A percentile compares a stretch with the other conserved stretches of the same genome.
Evolutionary conservation across 2,888 invertebrate species (phyloP).

Genomic region (Philaethria dido): DNA sequence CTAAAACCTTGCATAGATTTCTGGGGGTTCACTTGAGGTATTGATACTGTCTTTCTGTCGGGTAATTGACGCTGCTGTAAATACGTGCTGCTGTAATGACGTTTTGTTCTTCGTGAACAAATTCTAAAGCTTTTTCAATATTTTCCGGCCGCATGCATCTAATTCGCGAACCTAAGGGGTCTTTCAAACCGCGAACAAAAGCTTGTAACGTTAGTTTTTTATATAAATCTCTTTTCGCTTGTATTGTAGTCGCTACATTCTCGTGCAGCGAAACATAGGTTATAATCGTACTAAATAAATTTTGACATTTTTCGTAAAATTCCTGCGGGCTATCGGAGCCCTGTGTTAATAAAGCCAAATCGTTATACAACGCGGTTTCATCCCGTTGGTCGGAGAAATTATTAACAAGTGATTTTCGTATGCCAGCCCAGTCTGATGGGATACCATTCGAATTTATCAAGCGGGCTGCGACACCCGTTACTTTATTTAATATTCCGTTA

Average conservation of each 20-base stretch:
- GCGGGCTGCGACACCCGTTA: conserved; percentile 43
- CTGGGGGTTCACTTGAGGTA: too few relatives aligned
- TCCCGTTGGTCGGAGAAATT: conserved; percentile 48
- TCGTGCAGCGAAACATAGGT: conserved; percentile 16
- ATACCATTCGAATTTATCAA: conserved; percentile 44
- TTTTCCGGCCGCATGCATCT: conserved; percentile 40
- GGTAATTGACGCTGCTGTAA: too few relatives aligned
- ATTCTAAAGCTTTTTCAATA: conserved; percentile 38
- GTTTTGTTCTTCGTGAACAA: conserved; percentile 38
- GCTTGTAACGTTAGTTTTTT: conserved; percentile 38
- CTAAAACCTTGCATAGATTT: too few relatives aligned
- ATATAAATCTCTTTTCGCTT: conserved; percentile 39
- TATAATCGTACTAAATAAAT: conserved; percentile 21
- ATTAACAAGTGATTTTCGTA: conserved; percentile 44
- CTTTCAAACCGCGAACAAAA: conserved; percentile 40
- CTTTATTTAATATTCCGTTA: conserved; percentile 47
- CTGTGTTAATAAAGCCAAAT: conserved; percentile 40
- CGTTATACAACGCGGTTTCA: conserved; percentile 48
- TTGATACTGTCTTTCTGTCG: too few relatives aligned
- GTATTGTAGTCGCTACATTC: conserved; percentile 33
- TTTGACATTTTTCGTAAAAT: conserved; percentile 21
- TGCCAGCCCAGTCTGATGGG: conserved; percentile 43
- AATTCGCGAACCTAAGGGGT: conserved; percentile 44
- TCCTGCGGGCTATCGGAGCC: conserved; percentile 22
- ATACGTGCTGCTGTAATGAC: too few relatives aligned